Conservation (phyloP, 2,888 invertebrate genomes). For the Drosophila pullipes region DNA sequence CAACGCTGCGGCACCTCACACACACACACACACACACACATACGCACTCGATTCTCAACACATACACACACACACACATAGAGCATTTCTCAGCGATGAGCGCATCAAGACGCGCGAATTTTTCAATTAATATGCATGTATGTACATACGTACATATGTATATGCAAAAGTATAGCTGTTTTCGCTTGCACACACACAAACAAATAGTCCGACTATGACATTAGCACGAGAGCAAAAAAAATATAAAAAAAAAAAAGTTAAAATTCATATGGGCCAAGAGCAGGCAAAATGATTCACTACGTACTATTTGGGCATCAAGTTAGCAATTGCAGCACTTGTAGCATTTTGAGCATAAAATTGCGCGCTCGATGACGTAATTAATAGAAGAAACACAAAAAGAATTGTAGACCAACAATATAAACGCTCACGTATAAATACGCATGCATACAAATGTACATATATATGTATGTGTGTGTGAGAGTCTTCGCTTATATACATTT, state of each 20-base stretch:
- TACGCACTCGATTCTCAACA: conserved; percentile 18
- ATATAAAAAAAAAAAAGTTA: conserved; percentile 8
- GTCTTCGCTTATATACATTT: conserved; percentile 27
- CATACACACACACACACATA: conserved; percentile 27
- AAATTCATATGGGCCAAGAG: conserved; percentile 71
- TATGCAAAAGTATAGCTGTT: conserved; percentile 28
- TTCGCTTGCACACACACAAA: conserved; percentile 17
- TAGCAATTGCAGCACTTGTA: conserved; percentile 60
- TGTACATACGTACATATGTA: conserved; percentile 27
- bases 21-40: conserved; percentile 28
- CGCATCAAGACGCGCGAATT: conserved; percentile 82
- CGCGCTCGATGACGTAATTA: conserved; percentile 78
- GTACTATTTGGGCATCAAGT: conserved; percentile 52
- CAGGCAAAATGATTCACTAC: conserved; percentile 71
- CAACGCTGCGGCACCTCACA: conserved; percentile 61
- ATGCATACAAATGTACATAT: conserved; percentile 9
- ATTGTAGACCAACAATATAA: conserved; percentile 51
- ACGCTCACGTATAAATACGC: conserved; percentile 24
- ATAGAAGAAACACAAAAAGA: conserved; percentile 61
- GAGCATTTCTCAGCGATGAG: conserved; percentile 81
- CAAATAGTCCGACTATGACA: conserved; percentile 52
- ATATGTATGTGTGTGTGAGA: neutral
- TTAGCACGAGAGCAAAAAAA: conserved; percentile 28
- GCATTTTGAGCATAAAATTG: conserved; percentile 60
- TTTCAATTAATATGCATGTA: conserved; percentile 75